Evolutionary conservation across 2,888 invertebrate species (phyloP).

Genomic region (Drosophila mayaguana): DNA sequence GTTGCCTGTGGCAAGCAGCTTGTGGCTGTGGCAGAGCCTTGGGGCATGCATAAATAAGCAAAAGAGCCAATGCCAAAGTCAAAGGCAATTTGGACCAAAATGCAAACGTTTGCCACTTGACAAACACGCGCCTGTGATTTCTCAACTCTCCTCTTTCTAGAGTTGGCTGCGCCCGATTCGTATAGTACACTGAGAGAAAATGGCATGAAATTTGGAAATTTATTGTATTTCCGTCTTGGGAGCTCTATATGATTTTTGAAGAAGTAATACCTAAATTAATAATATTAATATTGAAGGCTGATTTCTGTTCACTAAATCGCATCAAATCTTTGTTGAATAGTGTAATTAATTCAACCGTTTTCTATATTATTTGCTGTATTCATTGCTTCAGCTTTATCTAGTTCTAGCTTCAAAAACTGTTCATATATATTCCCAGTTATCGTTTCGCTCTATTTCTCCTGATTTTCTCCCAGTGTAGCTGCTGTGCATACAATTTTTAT

Average conservation of each 20-base stretch:
- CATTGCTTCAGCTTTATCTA: not conserved
- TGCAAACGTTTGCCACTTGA: slow-evolving; percentile 80
- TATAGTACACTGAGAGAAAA: slow-evolving; percentile 8
- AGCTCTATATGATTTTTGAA: not conserved
- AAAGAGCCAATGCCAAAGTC: slow-evolving; percentile 51
- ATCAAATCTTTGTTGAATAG: not conserved
- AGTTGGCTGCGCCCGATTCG: slow-evolving; percentile 9
- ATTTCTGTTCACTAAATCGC: not conserved
- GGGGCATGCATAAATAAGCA: slow-evolving; percentile 74
- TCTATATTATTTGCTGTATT: not conserved
- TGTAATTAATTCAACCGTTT: not conserved
- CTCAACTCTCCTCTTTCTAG: slow-evolving; percentile 18
- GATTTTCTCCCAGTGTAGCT: slow-evolving; percentile 7
- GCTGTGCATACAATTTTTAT: slow-evolving; percentile 77
- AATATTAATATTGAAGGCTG: no score
- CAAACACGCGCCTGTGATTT: slow-evolving; percentile 78
- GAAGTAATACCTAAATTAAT: no score
- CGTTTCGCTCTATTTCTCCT: not conserved
- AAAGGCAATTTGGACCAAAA: slow-evolving; percentile 76
- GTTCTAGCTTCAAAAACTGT: not conserved
- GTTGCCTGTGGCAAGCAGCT: slow-evolving; percentile 18
- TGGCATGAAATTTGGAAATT: not conserved
- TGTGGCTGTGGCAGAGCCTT: slow-evolving; percentile 7
- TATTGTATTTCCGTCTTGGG: not conserved
- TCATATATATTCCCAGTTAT: not conserved